Percentiles rank a stretch among this genome's conserved stretches.
These are phyloP conservation scores for Lepilemur ruficaudatus DNA, from an alignment of 2,797 vertebrate species.

Conservation along the genomic window DNA sequence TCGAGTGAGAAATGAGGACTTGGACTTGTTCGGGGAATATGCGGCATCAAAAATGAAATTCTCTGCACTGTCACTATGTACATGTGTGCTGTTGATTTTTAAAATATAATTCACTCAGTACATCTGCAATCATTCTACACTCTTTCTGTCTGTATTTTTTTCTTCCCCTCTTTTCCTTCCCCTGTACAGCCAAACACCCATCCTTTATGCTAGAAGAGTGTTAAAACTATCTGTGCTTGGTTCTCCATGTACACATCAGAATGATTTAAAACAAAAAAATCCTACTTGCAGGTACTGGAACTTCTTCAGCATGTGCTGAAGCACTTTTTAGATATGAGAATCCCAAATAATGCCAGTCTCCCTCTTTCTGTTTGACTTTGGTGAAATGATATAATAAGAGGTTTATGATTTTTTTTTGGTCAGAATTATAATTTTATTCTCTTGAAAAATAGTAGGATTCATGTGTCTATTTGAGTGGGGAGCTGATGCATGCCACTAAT, in stretches of 20 bases:
- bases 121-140: neutral
- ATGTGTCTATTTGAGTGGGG: neutral
- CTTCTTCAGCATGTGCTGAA: neutral
- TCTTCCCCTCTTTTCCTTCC: neutral
- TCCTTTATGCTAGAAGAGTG: neutral
- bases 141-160: neutral
- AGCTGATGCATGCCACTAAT: neutral
- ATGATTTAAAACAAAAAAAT: constrained; percentile 10
- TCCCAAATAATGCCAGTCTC: neutral
- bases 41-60: neutral
- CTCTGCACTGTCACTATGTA: neutral
- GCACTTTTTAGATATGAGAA: neutral
- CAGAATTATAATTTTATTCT: constrained; percentile 38
- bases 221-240: neutral
- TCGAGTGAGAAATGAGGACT: neutral
- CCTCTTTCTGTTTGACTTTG: neutral
- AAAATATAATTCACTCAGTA: neutral
- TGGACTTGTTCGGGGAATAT: neutral
- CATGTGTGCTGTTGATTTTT: neutral
- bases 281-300: neutral
- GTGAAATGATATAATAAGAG: constrained; percentile 20
- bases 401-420: constrained; percentile 21
- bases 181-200: neutral
- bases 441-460: neutral
- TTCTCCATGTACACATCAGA: neutral